Evolutionary conservation across 2,888 invertebrate genomes (phyloP).

Genomic region (Synanthedon myopaeformis): DNA sequence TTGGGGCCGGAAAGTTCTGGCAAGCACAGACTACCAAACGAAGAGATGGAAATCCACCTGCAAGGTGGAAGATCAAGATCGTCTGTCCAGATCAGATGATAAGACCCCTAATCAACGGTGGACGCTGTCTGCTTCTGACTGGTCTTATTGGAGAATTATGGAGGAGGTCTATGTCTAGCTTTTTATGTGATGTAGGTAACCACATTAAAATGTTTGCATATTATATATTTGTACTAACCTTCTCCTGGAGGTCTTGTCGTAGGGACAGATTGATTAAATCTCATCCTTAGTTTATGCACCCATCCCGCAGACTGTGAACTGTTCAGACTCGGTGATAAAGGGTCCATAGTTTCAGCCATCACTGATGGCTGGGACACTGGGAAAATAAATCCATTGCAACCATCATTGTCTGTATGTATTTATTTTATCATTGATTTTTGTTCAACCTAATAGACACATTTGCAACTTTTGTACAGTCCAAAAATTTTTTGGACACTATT

Average conservation of each 20-base stretch:
- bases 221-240: constrained; percentile 24
- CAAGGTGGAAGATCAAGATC: not conserved
- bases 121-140: too few relatives aligned
- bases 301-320: constrained; percentile 26
- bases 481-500: too few relatives aligned
- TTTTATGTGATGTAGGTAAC: not conserved
- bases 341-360: constrained; percentile 55
- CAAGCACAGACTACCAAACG: too few relatives aligned
- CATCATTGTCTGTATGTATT: too few relatives aligned
- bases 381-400: too few relatives aligned
- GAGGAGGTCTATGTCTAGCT: constrained; percentile 2
- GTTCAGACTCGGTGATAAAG: constrained; percentile 46
- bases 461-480: too few relatives aligned
- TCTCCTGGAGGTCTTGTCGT: constrained; percentile 30
- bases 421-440: too few relatives aligned
- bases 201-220: not conserved
- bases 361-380: constrained; percentile 36
- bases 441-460: too few relatives aligned
- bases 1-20: too few relatives aligned
- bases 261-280: constrained; percentile 29
- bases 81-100: constrained; percentile 7
- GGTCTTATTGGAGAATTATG: constrained; percentile 1
- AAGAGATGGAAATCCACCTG: too few relatives aligned
- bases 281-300: constrained; percentile 36
- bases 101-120: constrained; percentile 1